A percentile compares a stretch with the other conserved stretches of the same genome.
Evolutionary conservation across 2,797 vertebrate genomes (phyloP).

Genomic region (Betta splendens): DNA sequence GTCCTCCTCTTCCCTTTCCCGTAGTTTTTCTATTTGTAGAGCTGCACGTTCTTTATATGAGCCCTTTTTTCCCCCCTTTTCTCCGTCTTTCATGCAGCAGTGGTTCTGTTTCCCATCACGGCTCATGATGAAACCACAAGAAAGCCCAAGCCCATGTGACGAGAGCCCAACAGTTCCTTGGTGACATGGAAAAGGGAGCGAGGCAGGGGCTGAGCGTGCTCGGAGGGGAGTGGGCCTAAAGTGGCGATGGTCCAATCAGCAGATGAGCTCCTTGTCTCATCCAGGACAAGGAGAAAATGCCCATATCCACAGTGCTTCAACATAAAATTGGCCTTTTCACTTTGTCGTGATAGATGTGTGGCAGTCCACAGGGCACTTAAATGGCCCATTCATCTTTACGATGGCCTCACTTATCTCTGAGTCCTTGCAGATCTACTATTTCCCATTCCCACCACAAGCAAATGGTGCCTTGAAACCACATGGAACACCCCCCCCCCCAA

Average conservation of each 20-base stretch:
- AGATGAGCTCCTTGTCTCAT: constrained; percentile 37
- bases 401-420: constrained; percentile 71
- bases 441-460: constrained; percentile 75
- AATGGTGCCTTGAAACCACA: constrained; percentile 73
- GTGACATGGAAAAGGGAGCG: constrained; percentile 55
- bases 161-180: constrained; percentile 66
- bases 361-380: constrained; percentile 56
- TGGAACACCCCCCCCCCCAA: constrained; percentile 48
- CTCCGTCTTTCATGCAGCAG: constrained; percentile 73
- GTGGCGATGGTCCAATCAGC: constrained; percentile 54
- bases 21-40: constrained; percentile 79
- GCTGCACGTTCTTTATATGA: constrained; percentile 74
- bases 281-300: constrained; percentile 38
- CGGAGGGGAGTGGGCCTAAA: constrained; percentile 25
- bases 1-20: constrained; percentile 65
- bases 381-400: constrained; percentile 68
- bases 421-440: constrained; percentile 69
- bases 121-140: constrained; percentile 81
- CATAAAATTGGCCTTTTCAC: constrained; percentile 34
- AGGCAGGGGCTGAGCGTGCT: constrained; percentile 22
- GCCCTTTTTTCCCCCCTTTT: constrained; percentile 20
- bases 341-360: constrained; percentile 57
- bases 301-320: constrained; percentile 18
- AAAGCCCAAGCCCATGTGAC: constrained; percentile 73
- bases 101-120: constrained; percentile 82